Base-by-base conservation (phyloP, 2,888 invertebrate genomes). In the Sipha maydis region DNA sequence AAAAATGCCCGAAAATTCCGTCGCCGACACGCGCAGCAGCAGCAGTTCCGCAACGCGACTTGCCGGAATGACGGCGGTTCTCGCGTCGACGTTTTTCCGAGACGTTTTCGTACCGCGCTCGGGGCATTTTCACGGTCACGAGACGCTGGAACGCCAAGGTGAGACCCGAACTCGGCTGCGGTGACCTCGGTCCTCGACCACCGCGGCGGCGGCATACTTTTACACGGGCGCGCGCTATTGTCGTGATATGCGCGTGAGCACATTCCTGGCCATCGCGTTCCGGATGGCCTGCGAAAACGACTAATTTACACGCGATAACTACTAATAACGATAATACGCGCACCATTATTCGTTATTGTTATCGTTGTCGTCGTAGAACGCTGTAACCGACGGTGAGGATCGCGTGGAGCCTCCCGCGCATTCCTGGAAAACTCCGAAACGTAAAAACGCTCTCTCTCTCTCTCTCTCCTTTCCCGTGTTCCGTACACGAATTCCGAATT, bases 201-300 rank as follows among this genome's bases (percentile, higher is more conserved):
- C n/a, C 61, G 17, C 56, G 38, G 38, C 56, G 38, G 38, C 61
- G 61, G 56, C 41, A 41, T 48, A 48, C 14, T 11, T 14, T 48
- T 14, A 11, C 11, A 14, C 11, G 34, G 34, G 4, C 34, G 34
- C 4, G 34, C 4, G 4, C 4, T 34, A 34, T 34, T 4, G 34
- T 4, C 11, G 11, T 8, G 11, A 48, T 14, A 3, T 14, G 48
- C 11, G 48, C 48, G 14, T 14, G 14, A 48, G 73, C 86, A 38
- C 86, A 86, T 86, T 86, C 86, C 86, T 73, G 73, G 73, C 79
- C 86, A 80, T 86, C 88, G 34, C 88, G 88, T 88, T 88, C 88
- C 88, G 88, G 88, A 88, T 88, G 82, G 88, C 7, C 75, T 88
- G 82, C 82, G 82, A 80, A 88, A 82, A 75, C 88, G 88, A 82